Percentiles rank a stretch among this genome's conserved stretches.
Conservation (phyloP, 2,113 vertebrate genomes). For the Phrynosoma blainvillii region DNA sequence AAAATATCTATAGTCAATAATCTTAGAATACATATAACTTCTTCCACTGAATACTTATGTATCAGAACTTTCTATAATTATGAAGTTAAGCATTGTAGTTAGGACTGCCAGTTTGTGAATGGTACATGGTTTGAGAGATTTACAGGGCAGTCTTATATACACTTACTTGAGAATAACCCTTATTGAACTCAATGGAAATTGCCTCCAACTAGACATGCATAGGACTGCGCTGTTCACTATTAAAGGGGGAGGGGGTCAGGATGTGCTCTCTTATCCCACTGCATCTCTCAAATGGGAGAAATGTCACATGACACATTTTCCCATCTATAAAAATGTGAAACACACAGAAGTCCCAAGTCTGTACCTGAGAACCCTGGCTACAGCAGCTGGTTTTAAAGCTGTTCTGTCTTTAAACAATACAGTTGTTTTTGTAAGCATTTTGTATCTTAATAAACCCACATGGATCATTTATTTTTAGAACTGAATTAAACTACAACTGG, state of each 20-base stretch:
- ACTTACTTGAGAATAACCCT: not conserved
- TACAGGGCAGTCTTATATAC: not conserved
- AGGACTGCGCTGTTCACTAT: not conserved
- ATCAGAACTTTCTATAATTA: not conserved
- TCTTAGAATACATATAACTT: not conserved
- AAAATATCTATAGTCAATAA: not conserved
- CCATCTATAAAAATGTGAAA: not conserved
- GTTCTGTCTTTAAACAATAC: rapidly evolving
- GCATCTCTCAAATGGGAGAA: not conserved
- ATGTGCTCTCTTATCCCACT: not conserved
- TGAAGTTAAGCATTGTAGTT: not conserved
- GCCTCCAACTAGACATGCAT: not conserved
- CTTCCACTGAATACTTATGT: not conserved
- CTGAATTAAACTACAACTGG: constrained; percentile 21
- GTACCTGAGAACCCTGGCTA: not conserved
- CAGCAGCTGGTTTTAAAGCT: constrained; percentile 21
- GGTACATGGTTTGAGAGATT: not conserved
- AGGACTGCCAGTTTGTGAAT: not conserved
- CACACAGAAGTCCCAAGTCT: not conserved
- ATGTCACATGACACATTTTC: not conserved
- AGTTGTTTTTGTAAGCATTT: constrained; percentile 30
- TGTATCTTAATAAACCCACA: constrained; percentile 26
- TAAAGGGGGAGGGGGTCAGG: too few relatives aligned
- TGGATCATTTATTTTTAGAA: constrained; percentile 40
- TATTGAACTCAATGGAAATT: not conserved